These are phyloP conservation scores for Spodoptera littoralis DNA, from an alignment of 2,888 invertebrate genomes.

Conservation along the genomic window DNA sequence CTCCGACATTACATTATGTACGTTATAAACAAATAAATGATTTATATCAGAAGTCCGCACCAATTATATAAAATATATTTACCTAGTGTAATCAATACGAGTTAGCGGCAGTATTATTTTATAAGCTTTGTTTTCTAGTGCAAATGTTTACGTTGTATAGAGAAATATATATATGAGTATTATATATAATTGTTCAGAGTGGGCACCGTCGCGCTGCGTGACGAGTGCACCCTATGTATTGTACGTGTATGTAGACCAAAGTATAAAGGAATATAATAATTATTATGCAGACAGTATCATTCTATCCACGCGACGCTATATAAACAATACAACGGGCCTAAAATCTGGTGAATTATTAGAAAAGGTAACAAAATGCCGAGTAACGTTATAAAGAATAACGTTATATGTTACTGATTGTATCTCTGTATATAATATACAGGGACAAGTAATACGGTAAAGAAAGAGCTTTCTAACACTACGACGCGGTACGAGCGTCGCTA, in stretches of 20 bases:
- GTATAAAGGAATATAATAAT: background rate
- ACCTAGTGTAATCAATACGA: constrained; percentile 33
- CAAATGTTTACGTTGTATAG: constrained; percentile 27
- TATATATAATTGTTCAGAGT: constrained; percentile 22
- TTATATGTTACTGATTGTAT: background rate
- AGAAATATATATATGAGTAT: constrained; percentile 21
- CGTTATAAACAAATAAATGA: constrained; percentile 9
- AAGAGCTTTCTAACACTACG: constrained; percentile 45
- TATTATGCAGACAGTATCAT: constrained; percentile 5
- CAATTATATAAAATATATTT: constrained; percentile 20
- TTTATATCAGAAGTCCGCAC: constrained; percentile 24
- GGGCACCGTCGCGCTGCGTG: constrained; percentile 5
- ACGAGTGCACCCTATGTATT: constrained; percentile 2
- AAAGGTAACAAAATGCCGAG: constrained; percentile 23
- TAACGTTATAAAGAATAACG: background rate
- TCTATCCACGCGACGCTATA: constrained; percentile 19
- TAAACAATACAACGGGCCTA: constrained; percentile 46
- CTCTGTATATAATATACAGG: constrained; percentile 12
- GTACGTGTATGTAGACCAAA: constrained; percentile 7
- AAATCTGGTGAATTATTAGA: constrained; percentile 37
- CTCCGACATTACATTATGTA: too few species aligned
- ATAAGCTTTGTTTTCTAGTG: constrained; percentile 30
- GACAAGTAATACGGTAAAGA: constrained; percentile 33
- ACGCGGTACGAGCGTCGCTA: constrained; percentile 6
- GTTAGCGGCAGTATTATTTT: constrained; percentile 41